Evolutionary conservation across 2,113 vertebrate species (phyloP).

Genomic region (Charadrius vociferus): DNA sequence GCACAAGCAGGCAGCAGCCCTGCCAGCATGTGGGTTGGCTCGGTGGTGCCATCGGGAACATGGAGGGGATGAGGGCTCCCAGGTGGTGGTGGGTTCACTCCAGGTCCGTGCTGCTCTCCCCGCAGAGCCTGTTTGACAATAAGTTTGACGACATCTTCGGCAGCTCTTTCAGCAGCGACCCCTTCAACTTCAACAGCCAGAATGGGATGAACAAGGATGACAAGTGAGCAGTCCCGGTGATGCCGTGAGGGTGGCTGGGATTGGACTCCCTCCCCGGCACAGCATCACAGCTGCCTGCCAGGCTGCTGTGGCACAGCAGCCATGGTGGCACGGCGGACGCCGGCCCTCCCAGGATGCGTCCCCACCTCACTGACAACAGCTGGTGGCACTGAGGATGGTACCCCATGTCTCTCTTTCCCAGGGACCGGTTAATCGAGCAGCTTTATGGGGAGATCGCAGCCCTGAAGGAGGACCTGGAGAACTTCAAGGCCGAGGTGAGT

Average conservation of each 20-base stretch:
- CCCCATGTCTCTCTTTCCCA: constrained; percentile 55
- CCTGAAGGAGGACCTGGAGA: constrained; percentile 89
- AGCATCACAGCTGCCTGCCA: accelerated
- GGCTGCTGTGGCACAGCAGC: background rate
- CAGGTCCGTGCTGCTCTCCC: background rate
- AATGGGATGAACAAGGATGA: constrained; percentile 93
- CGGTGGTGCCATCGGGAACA: accelerated
- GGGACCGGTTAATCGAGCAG: constrained; percentile 90
- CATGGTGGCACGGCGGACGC: accelerated
- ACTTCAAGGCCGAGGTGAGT: constrained; percentile 87
- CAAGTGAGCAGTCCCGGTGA: constrained; percentile 78
- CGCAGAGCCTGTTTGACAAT: constrained; percentile 85
- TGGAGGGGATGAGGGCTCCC: background rate
- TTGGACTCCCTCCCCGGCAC: accelerated
- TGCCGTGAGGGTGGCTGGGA: accelerated
- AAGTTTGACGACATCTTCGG: constrained; percentile 96
- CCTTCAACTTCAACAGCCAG: constrained; percentile 96
- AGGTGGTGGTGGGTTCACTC: background rate
- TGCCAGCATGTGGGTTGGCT: accelerated
- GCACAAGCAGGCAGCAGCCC: background rate
- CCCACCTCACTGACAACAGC: accelerated
- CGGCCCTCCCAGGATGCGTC: background rate
- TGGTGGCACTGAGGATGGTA: background rate
- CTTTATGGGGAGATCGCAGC: constrained; percentile 85
- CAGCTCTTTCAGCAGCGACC: constrained; percentile 85